Percentiles rank a stretch among this genome's conserved stretches.
Conservation (phyloP, 1,140 invertebrate species). For the Ruditapes philippinarum region DNA sequence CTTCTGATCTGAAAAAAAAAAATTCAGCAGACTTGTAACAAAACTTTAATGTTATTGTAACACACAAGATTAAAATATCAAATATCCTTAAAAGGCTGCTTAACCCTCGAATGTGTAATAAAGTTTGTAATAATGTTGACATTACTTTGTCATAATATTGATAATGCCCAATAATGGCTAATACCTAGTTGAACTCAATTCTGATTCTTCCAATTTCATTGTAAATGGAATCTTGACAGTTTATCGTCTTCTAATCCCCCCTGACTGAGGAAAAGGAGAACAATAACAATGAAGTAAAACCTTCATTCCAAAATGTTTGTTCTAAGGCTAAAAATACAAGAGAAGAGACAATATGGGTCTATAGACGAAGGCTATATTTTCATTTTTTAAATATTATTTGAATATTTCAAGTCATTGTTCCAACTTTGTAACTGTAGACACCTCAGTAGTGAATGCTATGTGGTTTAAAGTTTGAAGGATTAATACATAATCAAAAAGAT, state of each 20-base stretch:
- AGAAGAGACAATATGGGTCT: too few relatives aligned
- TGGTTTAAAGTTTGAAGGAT: too few relatives aligned
- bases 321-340: constrained; percentile 2
- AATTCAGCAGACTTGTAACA: too few relatives aligned
- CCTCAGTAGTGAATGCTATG: too few relatives aligned
- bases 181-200: constrained; percentile 6
- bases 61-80: constrained; percentile 7
- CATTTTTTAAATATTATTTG: too few relatives aligned
- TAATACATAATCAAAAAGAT: too few relatives aligned
- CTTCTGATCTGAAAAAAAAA: too few relatives aligned
- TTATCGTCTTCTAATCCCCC: background rate
- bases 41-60: background rate
- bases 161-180: background rate
- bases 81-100: background rate
- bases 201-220: background rate
- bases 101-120: background rate
- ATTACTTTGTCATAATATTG: too few relatives aligned
- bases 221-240: background rate
- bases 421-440: too few relatives aligned
- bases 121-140: too few relatives aligned
- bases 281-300: background rate
- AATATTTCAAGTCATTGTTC: too few relatives aligned
- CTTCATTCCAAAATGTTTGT: background rate
- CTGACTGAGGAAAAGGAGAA: background rate
- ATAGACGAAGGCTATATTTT: too few relatives aligned